Evolutionary conservation across 2,113 vertebrate species (phyloP).

Genomic region (Oxygymnocypris stewartii): DNA sequence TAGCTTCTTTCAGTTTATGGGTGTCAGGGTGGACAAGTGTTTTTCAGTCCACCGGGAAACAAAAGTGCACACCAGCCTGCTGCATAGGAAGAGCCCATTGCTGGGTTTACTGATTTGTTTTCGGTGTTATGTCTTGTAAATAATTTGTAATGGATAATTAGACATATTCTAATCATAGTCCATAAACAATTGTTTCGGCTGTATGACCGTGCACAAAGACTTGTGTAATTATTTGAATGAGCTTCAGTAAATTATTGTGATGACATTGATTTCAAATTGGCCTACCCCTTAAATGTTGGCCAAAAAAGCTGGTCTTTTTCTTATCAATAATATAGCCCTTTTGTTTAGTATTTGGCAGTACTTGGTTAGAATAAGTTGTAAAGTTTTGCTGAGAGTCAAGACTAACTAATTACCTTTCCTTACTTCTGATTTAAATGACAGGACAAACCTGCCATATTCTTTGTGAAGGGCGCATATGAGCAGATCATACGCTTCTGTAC

Average conservation of each 20-base stretch:
- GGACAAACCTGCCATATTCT: slow-evolving; percentile 88
- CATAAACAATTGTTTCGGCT: background rate
- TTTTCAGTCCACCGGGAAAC: background rate
- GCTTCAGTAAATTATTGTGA: background rate
- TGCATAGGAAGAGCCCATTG: background rate
- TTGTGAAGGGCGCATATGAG: slow-evolving; percentile 95
- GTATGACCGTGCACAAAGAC: background rate
- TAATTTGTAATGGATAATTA: background rate
- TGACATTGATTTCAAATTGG: background rate
- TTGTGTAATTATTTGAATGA: background rate
- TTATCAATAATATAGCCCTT: background rate
- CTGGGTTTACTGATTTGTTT: background rate
- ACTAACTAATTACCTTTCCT: slow-evolving; percentile 1
- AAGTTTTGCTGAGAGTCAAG: background rate
- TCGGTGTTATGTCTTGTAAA: background rate
- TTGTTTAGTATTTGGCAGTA: background rate
- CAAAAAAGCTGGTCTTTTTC: background rate
- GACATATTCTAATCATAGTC: background rate
- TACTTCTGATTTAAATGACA: slow-evolving; percentile 57
- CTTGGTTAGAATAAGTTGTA: background rate
- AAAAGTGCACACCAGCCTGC: background rate
- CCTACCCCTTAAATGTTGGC: background rate
- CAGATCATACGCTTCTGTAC: slow-evolving; percentile 91
- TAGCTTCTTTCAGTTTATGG: background rate
- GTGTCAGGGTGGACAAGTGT: background rate